Conservation (phyloP, 2,113 vertebrate species). For the Leucopternis melanops region DNA sequence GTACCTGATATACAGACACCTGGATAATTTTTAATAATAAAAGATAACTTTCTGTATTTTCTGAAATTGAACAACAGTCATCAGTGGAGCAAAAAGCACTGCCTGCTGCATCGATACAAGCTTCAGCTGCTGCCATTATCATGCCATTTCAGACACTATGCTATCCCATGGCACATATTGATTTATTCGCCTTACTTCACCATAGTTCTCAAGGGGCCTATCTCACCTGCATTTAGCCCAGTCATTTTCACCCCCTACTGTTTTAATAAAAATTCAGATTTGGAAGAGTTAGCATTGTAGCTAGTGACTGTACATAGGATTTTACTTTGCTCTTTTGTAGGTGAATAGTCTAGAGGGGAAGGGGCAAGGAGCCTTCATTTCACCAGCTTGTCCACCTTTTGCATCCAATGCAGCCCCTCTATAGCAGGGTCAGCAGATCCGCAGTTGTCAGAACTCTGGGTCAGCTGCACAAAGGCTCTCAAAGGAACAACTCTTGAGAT, state of each 20-base stretch:
- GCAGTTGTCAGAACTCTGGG: background rate
- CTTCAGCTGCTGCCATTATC: slow-evolving; percentile 35
- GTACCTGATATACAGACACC: background rate
- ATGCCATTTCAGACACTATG: background rate
- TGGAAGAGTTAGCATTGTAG: background rate
- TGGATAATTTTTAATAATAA: background rate
- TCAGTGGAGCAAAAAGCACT: slow-evolving; percentile 17
- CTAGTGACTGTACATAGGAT: background rate
- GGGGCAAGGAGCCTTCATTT: background rate
- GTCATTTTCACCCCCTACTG: background rate
- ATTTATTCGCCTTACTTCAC: background rate
- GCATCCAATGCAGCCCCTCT: background rate
- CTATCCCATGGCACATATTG: background rate
- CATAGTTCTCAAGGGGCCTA: background rate
- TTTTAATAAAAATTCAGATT: slow-evolving; percentile 6
- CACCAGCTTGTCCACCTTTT: background rate
- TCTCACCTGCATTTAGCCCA: slow-evolving; percentile 25
- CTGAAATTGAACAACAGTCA: background rate
- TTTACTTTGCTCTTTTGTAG: background rate
- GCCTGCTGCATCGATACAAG: background rate
- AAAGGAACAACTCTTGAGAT: too few relatives aligned
- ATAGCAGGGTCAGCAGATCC: background rate
- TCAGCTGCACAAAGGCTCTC: background rate
- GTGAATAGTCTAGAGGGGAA: background rate
- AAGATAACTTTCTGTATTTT: background rate